phyloP scores from a whole-genome alignment of 1,140 invertebrate genomes.

The Sinonovacula constricta region DNA sequence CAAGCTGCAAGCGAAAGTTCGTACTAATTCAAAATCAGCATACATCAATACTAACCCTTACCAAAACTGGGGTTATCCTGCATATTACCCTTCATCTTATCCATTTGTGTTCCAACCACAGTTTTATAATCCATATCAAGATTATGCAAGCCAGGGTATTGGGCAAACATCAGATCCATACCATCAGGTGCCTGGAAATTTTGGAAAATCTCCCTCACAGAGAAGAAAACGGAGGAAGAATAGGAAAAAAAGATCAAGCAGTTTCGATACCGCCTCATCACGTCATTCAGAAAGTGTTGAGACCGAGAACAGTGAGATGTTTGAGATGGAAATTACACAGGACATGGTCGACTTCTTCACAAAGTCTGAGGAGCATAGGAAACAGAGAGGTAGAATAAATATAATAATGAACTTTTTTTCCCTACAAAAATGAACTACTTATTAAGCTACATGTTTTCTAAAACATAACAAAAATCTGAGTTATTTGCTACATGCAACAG shows the following conservation, averaged over 20 bases:
- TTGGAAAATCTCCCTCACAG: no score
- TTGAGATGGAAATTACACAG: constrained; percentile 83
- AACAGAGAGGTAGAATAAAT: constrained; percentile 78
- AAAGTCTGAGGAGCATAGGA: constrained; percentile 81
- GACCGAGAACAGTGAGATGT: constrained; percentile 62
- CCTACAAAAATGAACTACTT: no score
- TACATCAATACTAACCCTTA: neutral
- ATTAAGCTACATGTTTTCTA: no score
- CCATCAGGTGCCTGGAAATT: no score
- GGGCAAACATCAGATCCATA: constrained; percentile 11
- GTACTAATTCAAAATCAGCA: neutral
- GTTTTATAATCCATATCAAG: no score
- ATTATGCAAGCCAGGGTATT: neutral
- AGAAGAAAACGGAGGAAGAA: constrained; percentile 21
- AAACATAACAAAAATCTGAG: no score
- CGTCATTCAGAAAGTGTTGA: neutral
- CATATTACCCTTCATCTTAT: neutral
- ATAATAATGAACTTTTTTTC: no score
- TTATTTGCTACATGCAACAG: no score
- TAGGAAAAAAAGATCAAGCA: constrained; percentile 13
- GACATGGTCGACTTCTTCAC: constrained; percentile 84
- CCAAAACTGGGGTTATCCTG: neutral
- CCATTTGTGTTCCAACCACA: no score
- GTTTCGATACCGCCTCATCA: constrained; percentile 2
- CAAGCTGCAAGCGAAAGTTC: neutral